Base-by-base conservation (phyloP, 1,140 invertebrate genomes). In the Caenorhabditis brenneri region DNA sequence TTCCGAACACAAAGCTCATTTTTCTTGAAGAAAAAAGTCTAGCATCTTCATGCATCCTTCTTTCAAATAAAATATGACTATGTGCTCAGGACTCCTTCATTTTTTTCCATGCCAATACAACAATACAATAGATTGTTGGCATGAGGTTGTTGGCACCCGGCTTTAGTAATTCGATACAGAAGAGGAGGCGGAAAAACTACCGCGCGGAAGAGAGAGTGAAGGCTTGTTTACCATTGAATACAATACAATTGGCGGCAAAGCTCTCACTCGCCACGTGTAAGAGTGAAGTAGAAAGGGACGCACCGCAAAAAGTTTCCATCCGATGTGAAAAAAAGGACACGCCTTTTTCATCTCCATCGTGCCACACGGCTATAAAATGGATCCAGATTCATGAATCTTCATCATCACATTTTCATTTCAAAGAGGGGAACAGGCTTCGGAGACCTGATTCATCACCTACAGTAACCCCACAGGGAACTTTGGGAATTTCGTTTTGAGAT, bases 21-120 rank as follows among this genome's bases (percentile, higher is more conserved):
- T 36, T 31, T 58, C 22, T 29, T 0, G 22, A 22, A n/a, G 31
- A 9, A 58, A 58, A 65, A 36, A 65, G 33, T 33, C 10, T 22
- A 36, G 5, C 39, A 42, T 42, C 39, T 65, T 29, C 29, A 74
- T 42, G 65, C 65, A 42, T 74, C 65, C 58, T 65, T 24, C 33
- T 74, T 74, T 42, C 58, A 65, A 65, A 65, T 65, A 65, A 74
- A 74, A 74, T 74, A 74, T 74, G 36, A 74, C 65, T 74, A 31
- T 42, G 33, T 65, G 58, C 53, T 55, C 53, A 55, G 53, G 4
- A 9, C 22, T 55, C 24, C 53, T 55, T 55, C 53, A 55, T 55
- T 55, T 55, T 55, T 55, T 65, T 36, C 31, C 53, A 10, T 27
- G 10, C 22, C 9, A 29, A 12, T 15, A 24, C 24, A 36, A 42